Base-by-base conservation (phyloP, 2,888 invertebrate species). In the Agonum fuliginosum region DNA sequence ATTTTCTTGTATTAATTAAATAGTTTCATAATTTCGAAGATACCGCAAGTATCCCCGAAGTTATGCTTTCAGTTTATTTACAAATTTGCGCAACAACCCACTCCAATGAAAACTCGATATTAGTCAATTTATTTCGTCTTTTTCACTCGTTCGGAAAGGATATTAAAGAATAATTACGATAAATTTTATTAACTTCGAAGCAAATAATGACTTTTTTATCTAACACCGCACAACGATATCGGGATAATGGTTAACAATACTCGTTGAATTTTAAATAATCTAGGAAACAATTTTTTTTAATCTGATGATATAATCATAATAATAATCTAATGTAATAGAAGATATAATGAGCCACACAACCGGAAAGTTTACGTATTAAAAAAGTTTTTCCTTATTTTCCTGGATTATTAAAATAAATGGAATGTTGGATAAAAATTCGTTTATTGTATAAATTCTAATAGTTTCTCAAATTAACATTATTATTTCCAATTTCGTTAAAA, bases 1-100 rank as follows among this genome's bases (percentile, higher is more conserved):
- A 62, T 62, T 62, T 62, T 62, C 17, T 14, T 14, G 58, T 62
- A 30, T 62, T 62, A 62, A 62, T 62, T 62, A 62, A 62, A 62
- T 62, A 62, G 58, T 62, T 62, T 30, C 14, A 62, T 62, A 30
- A 62, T 62, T 62, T 62, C 27, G 17, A 14, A 27, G 30, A 12
- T 17, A 30, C 58, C 58, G 6, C 58, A 62, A 62, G 30, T 12
- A 62, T 62, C 10, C 54, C 30, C 6, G 12, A 62, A 62, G 58
- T 62, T 62, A 54, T 30, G 58, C 17, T 30, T 62, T 62, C 27
- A 62, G 20, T 62, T 62, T 62, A 62, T 62, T 62, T 62, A 62
- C 58, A 62, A 17, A 62, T 62, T 30, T 62, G 58, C 58, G 12
- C 19, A 62, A 30, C 58, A 30, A 62, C 20, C 54, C 1, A 8